phyloP scores from a whole-genome alignment of 2,888 invertebrate genomes.

The Hydriomena furcata region DNA sequence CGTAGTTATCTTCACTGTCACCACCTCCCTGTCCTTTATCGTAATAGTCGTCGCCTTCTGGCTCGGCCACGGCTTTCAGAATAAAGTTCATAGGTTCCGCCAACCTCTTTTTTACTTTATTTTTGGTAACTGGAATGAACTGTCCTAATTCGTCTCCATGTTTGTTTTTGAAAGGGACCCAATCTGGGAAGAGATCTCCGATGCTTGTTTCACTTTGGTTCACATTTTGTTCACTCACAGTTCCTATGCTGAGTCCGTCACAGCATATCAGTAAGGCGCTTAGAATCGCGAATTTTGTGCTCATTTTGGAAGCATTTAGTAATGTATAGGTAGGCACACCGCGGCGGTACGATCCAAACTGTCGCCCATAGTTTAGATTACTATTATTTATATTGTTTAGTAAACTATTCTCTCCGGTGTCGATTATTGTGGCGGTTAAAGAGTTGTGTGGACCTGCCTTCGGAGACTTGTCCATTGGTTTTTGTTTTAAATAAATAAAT shows the following conservation, averaged over 20 bases:
- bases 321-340: conserved; percentile 44
- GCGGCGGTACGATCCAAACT: conserved; percentile 66
- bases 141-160: conserved; percentile 68
- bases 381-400: conserved; percentile 82
- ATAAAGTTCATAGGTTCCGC: conserved; percentile 66
- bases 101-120: conserved; percentile 68
- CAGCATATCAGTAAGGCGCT: conserved; percentile 44
- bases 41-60: conserved; percentile 61
- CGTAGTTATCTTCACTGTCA: conserved; percentile 65
- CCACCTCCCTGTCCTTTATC: conserved; percentile 64
- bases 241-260: conserved; percentile 56
- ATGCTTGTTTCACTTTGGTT: conserved; percentile 55
- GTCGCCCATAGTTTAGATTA: conserved; percentile 57
- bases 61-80: conserved; percentile 60
- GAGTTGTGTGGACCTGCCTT: conserved; percentile 54
- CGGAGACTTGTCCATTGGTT: too few species aligned
- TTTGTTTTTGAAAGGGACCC: conserved; percentile 77
- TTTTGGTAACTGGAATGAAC: conserved; percentile 54
- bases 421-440: conserved; percentile 42
- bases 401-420: conserved; percentile 67
- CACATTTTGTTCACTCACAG: conserved; percentile 60
- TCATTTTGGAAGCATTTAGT: conserved; percentile 42
- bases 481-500: too few species aligned
- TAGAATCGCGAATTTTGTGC: conserved; percentile 37
- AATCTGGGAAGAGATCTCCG: conserved; percentile 68